phyloP scores from a whole-genome alignment of 2,888 invertebrate genomes.

The Vannuccia rotundouncinata region DNA sequence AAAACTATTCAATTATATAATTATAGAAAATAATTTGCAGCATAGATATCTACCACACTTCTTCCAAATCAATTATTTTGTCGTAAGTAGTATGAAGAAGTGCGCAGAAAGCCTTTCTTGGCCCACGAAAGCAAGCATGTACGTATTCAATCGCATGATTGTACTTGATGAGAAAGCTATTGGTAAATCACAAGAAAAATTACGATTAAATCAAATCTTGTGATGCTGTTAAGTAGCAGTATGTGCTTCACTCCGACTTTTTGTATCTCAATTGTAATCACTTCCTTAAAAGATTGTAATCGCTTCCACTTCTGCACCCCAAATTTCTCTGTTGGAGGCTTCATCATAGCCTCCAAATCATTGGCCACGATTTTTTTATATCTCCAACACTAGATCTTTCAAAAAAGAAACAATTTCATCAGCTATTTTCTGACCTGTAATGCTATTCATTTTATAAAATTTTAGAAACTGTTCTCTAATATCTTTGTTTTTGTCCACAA shows the following conservation, averaged over 20 bases:
- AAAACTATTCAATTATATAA: too few relatives aligned
- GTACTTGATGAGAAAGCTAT: constrained; percentile 11
- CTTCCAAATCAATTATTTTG: neutral
- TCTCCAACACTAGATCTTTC: neutral
- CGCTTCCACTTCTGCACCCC: neutral
- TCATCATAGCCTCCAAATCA: neutral
- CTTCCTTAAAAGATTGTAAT: neutral
- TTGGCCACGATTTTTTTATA: neutral
- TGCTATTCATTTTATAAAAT: neutral
- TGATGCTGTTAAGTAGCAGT: constrained; percentile 2
- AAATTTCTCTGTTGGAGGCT: neutral
- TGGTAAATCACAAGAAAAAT: constrained; percentile 19
- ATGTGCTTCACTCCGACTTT: constrained; percentile 18
- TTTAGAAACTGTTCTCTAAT: neutral
- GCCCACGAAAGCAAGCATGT: neutral
- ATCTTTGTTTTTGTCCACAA: neutral
- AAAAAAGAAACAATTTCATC: neutral
- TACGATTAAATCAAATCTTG: constrained; percentile 16
- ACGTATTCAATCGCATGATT: neutral
- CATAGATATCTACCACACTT: constrained; percentile 26
- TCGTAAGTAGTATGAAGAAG: neutral
- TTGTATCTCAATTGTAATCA: constrained; percentile 13
- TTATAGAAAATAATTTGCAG: too few relatives aligned
- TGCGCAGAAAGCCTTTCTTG: constrained; percentile 1
- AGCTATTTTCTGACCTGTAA: neutral